A percentile compares a stretch with the other conserved stretches of the same genome.
These are phyloP conservation scores for Drosophila subsilvestris DNA, from an alignment of 2,888 invertebrate species.

Conservation along the genomic window DNA sequence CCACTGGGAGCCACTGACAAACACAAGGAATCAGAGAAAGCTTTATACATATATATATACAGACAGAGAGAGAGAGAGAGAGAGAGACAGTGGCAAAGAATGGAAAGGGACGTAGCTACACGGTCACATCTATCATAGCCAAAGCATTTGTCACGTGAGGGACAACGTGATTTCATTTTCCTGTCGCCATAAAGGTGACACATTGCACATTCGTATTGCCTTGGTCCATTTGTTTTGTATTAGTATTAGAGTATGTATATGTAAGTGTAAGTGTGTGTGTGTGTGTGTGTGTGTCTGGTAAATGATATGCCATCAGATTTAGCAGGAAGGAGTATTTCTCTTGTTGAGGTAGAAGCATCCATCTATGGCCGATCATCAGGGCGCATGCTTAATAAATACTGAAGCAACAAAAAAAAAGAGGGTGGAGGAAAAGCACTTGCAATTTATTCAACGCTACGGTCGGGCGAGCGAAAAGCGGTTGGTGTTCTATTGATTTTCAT, in stretches of 20 bases:
- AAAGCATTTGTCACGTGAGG: constrained; percentile 77
- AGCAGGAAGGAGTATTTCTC: neutral
- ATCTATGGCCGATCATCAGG: constrained; percentile 26
- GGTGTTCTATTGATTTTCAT: constrained; percentile 56
- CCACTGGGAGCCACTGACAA: constrained; percentile 20
- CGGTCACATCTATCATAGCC: constrained; percentile 71
- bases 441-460: constrained; percentile 44
- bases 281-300: constrained; percentile 7
- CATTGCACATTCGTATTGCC: constrained; percentile 70
- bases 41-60: neutral
- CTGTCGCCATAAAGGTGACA: constrained; percentile 79
- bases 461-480: constrained; percentile 18
- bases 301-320: neutral
- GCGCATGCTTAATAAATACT: constrained; percentile 58
- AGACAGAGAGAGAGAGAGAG: constrained; percentile 1
- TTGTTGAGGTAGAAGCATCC: neutral
- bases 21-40: constrained; percentile 14
- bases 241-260: constrained; percentile 1
- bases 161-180: constrained; percentile 80
- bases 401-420: neutral
- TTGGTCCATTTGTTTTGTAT: constrained; percentile 41
- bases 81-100: neutral
- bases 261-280: neutral
- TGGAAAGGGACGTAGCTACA: neutral
- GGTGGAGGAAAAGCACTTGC: constrained; percentile 8